Evolutionary conservation across 1,140 invertebrate species (phyloP).

Genomic region (Leptinotarsa texana): DNA sequence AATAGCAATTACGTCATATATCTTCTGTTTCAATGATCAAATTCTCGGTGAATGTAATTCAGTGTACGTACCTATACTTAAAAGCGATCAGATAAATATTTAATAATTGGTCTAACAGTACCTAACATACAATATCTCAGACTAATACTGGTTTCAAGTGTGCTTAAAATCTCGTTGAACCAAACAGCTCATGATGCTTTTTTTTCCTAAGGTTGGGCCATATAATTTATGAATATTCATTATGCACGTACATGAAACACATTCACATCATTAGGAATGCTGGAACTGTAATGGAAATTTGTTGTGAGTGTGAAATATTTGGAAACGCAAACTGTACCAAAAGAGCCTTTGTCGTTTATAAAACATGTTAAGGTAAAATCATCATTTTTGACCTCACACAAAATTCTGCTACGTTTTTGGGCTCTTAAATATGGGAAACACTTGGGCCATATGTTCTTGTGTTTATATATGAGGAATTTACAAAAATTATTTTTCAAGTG

Average conservation of each 20-base stretch:
- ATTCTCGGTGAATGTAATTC: neutral
- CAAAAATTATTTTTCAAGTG: too few species aligned
- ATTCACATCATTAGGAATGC: too few species aligned
- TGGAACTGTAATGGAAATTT: too few species aligned
- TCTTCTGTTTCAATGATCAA: constrained; percentile 6
- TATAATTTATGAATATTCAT: constrained; percentile 2
- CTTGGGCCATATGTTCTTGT: too few species aligned
- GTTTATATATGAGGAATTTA: too few species aligned
- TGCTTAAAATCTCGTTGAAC: constrained; percentile 5
- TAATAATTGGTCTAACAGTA: constrained; percentile 30
- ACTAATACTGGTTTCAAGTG: neutral
- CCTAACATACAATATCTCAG: constrained; percentile 9
- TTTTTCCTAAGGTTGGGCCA: neutral
- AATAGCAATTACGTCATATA: constrained; percentile 8
- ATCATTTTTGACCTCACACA: too few species aligned
- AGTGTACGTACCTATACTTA: constrained; percentile 5
- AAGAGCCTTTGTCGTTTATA: too few species aligned
- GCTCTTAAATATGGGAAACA: too few species aligned
- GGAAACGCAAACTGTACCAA: too few species aligned
- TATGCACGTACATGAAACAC: neutral
- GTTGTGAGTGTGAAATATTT: too few species aligned
- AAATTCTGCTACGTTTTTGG: too few species aligned
- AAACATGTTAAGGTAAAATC: too few species aligned
- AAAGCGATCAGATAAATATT: constrained; percentile 27
- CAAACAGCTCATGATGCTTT: constrained; percentile 1